A percentile compares a stretch with the other conserved stretches of the same genome.
Conservation (phyloP, 2,888 invertebrate genomes). For the Nycteola revayana region DNA sequence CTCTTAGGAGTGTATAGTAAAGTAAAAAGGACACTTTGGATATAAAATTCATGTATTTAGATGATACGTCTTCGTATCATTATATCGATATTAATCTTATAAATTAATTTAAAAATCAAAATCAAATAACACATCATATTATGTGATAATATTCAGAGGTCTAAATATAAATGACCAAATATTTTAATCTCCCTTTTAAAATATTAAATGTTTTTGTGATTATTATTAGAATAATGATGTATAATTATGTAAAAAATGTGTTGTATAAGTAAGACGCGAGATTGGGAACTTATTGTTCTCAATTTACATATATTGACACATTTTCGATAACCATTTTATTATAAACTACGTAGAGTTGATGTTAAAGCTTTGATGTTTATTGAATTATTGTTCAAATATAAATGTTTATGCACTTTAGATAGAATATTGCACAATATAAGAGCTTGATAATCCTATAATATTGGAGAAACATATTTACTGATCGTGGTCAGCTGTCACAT, state of each 20-base stretch:
- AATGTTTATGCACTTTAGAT: constrained; percentile 24
- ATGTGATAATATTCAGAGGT: constrained; percentile 1
- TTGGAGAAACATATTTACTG: constrained; percentile 7
- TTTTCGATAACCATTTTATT: constrained; percentile 36
- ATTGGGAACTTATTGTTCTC: constrained; percentile 59
- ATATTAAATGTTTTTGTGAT: neutral
- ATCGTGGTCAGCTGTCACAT: constrained; percentile 30
- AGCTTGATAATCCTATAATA: neutral
- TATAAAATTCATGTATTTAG: no score
- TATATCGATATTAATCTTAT: no score
- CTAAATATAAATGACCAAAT: constrained; percentile 15
- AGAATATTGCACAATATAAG: constrained; percentile 21
- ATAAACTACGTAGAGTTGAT: constrained; percentile 17
- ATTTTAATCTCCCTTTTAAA: constrained; percentile 5
- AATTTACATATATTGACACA: constrained; percentile 57
- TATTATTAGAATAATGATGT: neutral
- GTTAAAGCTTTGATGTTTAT: constrained; percentile 25
- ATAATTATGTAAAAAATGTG: constrained; percentile 39
- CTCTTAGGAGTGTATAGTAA: no score
- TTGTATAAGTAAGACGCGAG: constrained; percentile 65
- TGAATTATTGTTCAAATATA: constrained; percentile 25
- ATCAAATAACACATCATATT: no score
- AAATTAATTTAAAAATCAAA: no score
- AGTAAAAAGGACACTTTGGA: no score
- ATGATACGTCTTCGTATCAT: no score